Base-by-base conservation (phyloP, 2,797 vertebrate genomes). In the Crypturellus tataupa region DNA sequence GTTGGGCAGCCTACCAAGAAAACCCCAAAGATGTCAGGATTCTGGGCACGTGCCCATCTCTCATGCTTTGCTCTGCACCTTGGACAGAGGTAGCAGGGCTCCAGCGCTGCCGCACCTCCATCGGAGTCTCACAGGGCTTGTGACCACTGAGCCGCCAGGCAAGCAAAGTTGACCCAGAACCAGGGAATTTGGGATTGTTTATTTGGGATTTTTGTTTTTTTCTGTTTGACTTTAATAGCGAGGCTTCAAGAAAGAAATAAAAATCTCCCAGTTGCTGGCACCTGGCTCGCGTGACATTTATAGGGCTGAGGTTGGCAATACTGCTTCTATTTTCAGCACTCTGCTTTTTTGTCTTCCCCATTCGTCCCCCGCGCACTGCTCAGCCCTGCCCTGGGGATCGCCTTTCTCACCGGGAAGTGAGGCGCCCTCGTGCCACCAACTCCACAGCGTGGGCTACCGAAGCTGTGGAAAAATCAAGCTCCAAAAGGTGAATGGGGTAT, bases 401-500 rank as follows among this genome's bases (percentile, higher is more conserved):
- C 92, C 92, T 92, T 94, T 58, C 56, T 2, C 1, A 39, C 3
- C 9, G 7, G 35, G 59, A 24, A 62, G 59, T 9, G 6, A 27
- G 59, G 59, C 25, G 20, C 31, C 55, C 31, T n/a, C 55, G 18
- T 14, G 33, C 47, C 56, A 51, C 60, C 14, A 0, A 5, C 33
- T 40, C 47, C 19, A 25, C 69, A 59, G 72, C 5, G 6, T 86
- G 75, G 80, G 8, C 83, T 77, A 58, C 83, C 1, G 1, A 53
- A 73, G 64, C 91, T 85, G 68, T 83, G 64, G 93, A 87, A 95
- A 95, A 93, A 80, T 71, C 81, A 94, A 78, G 77, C 81, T 90
- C 89, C 62, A 80, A 90, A 95, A 94, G 88, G 95, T 93, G 93
- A 94, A 96, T 96, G 93, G 93, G 80, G 93, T 95, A 94, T 87